phyloP scores from a whole-genome alignment of 2,113 vertebrate genomes.

The Phalacrocorax aristotelis region DNA sequence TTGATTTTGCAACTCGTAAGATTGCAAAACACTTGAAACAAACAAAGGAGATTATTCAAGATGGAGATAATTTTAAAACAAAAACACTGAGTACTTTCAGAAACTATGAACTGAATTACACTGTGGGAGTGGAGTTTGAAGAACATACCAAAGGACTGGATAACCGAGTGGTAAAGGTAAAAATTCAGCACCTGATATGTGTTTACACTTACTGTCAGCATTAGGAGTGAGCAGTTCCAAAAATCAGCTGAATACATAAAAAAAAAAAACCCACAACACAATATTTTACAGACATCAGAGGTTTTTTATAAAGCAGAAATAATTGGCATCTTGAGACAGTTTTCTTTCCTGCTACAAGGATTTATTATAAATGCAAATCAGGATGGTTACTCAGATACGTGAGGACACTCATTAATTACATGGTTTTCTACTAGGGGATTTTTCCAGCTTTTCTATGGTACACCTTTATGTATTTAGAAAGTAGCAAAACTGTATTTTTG shows the following conservation, averaged over 20 bases:
- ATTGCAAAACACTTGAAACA: slow-evolving; percentile 86
- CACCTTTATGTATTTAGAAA: neutral
- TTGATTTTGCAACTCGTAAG: slow-evolving; percentile 96
- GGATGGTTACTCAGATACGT: neutral
- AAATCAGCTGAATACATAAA: neutral
- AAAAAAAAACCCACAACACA: neutral
- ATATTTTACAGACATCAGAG: neutral
- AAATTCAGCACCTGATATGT: neutral
- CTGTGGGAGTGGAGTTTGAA: slow-evolving; percentile 90
- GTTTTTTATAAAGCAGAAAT: neutral
- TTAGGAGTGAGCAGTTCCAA: neutral
- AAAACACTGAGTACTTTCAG: slow-evolving; percentile 93
- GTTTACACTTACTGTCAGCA: neutral
- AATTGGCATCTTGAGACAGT: neutral
- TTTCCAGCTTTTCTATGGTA: neutral
- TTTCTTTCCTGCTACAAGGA: neutral
- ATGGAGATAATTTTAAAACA: slow-evolving; percentile 88
- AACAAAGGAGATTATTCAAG: slow-evolving; percentile 89
- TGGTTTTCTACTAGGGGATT: neutral
- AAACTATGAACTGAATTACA: slow-evolving; percentile 90
- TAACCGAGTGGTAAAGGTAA: slow-evolving; percentile 84
- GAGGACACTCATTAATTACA: neutral
- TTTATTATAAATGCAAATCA: slow-evolving; percentile 10
- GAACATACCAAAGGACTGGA: slow-evolving; percentile 91
- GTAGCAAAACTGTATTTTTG: neutral